These are phyloP conservation scores for Cenopis cana DNA, from an alignment of 2,888 invertebrate species.

Conservation along the genomic window DNA sequence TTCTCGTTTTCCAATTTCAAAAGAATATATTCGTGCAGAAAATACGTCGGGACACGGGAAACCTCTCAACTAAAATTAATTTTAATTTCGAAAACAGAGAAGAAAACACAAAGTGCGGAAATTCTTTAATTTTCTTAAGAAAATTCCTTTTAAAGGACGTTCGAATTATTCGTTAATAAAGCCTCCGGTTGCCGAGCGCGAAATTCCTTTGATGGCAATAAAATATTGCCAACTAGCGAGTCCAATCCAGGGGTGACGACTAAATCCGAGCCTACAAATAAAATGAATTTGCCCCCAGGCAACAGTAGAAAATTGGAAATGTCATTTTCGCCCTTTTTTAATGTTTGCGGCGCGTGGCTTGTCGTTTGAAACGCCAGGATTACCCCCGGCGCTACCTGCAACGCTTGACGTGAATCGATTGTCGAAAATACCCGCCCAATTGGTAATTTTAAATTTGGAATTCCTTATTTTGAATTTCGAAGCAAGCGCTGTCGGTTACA, in stretches of 20 bases:
- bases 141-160: conserved; percentile 66
- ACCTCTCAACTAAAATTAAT: conserved; percentile 64
- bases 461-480: conserved; percentile 43
- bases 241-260: conserved; percentile 71
- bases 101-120: conserved; percentile 68
- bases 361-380: conserved; percentile 66
- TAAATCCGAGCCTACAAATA: conserved; percentile 80
- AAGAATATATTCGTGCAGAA: conserved; percentile 37
- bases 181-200: conserved; percentile 59
- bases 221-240: conserved; percentile 76
- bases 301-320: conserved; percentile 86
- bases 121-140: conserved; percentile 77
- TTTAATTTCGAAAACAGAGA: conserved; percentile 58
- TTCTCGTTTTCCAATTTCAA: conserved; percentile 28
- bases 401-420: conserved; percentile 71
- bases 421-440: conserved; percentile 67
- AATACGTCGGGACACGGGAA: conserved; percentile 56
- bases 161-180: conserved; percentile 79
- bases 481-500: conserved; percentile 36
- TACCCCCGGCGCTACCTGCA: conserved; percentile 70
- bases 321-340: conserved; percentile 86
- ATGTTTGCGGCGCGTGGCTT: conserved; percentile 78
- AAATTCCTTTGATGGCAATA: conserved; percentile 79
- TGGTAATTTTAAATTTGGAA: conserved; percentile 65
- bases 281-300: conserved; percentile 81